Conservation (phyloP, 2,797 vertebrate species). For the Notamacropus eugenii region DNA sequence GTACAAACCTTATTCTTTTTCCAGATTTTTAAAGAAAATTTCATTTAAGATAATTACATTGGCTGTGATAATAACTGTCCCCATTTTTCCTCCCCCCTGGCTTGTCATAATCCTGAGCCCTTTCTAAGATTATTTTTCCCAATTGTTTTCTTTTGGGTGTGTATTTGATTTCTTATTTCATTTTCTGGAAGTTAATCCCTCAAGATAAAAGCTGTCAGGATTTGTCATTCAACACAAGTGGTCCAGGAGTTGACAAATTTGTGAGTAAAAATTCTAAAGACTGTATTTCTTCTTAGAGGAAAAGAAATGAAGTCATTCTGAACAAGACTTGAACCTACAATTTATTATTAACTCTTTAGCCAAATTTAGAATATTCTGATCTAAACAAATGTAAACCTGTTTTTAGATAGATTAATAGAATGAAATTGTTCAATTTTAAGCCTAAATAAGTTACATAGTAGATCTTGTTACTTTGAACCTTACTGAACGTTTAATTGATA, state of each 20-base stretch:
- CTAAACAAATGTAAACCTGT: conserved; percentile 52
- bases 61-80: neutral
- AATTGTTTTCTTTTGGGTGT: neutral
- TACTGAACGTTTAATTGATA: neutral
- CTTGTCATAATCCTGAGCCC: neutral
- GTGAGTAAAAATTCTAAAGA: conserved; percentile 44
- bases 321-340: conserved; percentile 17
- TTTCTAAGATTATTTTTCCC: conserved; percentile 16
- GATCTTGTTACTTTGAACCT: conserved; percentile 31
- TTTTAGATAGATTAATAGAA: conserved; percentile 47
- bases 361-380: conserved; percentile 37
- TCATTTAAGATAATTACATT: neutral
- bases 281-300: conserved; percentile 24
- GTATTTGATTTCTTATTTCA: neutral
- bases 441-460: neutral
- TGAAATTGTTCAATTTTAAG: conserved; percentile 14
- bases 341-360: conserved; percentile 33
- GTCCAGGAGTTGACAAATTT: conserved; percentile 46
- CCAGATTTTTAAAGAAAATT: conserved; percentile 36
- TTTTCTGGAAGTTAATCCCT: neutral
- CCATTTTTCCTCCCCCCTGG: neutral
- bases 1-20: conserved; percentile 28
- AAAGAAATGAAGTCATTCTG: neutral
- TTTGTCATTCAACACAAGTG: conserved; percentile 42
- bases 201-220: conserved; percentile 22